Conservation (phyloP, 2,797 vertebrate species). For the Phalloptychus januarius region DNA sequence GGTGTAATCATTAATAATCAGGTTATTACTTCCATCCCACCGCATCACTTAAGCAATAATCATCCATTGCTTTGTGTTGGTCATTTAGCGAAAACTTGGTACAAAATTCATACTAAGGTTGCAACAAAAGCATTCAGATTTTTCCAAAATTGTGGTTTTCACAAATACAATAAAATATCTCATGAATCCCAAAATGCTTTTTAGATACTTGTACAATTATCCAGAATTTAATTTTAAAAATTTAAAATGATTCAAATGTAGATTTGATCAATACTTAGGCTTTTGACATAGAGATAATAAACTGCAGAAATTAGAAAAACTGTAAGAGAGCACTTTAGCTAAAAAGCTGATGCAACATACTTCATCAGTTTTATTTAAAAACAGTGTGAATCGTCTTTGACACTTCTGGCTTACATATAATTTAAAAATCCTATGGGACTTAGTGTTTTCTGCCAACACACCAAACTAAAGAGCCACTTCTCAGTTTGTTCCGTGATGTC, state of each 20-base stretch:
- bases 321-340: not conserved
- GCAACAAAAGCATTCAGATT: not conserved
- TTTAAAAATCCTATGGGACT: not conserved
- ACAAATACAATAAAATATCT: not conserved
- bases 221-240: not conserved
- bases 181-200: not conserved
- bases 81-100: not conserved
- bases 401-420: not conserved
- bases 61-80: not conserved
- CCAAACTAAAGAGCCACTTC: not conserved
- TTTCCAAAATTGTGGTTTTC: not conserved
- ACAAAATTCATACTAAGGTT: not conserved
- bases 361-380: not conserved
- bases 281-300: not conserved
- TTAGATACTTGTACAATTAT: not conserved
- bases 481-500: not conserved
- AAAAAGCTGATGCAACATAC: not conserved
- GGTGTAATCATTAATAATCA: slow-evolving; percentile 53
- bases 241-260: not conserved
- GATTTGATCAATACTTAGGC: not conserved
- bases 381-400: not conserved
- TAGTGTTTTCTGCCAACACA: not conserved
- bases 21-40: slow-evolving; percentile 56
- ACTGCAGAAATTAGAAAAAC: not conserved
- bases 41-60: slow-evolving; percentile 41